These are phyloP conservation scores for Gnathonemus longibarbis DNA, from an alignment of 2,113 vertebrate genomes.

Conservation along the genomic window DNA sequence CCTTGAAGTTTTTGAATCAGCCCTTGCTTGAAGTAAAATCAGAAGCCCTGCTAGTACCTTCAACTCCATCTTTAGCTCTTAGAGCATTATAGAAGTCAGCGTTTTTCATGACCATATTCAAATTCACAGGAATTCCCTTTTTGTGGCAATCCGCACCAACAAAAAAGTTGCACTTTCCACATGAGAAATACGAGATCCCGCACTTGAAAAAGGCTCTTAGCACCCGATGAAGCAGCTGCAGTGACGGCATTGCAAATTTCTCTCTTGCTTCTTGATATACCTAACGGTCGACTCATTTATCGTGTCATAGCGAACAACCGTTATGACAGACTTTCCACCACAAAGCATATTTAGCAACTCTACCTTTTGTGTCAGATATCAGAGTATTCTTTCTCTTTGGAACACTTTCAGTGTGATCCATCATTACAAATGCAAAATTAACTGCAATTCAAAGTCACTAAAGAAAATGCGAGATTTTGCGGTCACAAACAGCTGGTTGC, in stretches of 20 bases:
- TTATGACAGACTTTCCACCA: neutral
- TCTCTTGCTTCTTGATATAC: neutral
- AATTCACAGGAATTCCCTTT: neutral
- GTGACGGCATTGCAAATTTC: neutral
- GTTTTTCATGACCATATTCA: neutral
- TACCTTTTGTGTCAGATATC: neutral
- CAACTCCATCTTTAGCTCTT: neutral
- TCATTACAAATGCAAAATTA: neutral
- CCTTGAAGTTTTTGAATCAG: neutral
- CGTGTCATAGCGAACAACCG: neutral
- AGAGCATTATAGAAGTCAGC: neutral
- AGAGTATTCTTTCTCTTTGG: neutral
- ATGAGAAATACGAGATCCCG: neutral
- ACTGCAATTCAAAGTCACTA: neutral
- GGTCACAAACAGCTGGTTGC: neutral
- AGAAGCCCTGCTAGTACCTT: neutral
- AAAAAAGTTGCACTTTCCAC: neutral
- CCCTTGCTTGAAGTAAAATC: neutral
- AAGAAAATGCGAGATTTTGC: neutral
- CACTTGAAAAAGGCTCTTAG: neutral
- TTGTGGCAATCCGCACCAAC: neutral
- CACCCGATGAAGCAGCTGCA: neutral
- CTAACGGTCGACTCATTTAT: neutral
- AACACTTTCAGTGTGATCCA: neutral
- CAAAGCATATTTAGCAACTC: neutral